Base-by-base conservation (phyloP, 2,113 vertebrate species). In the Climacteris rufus region DNA sequence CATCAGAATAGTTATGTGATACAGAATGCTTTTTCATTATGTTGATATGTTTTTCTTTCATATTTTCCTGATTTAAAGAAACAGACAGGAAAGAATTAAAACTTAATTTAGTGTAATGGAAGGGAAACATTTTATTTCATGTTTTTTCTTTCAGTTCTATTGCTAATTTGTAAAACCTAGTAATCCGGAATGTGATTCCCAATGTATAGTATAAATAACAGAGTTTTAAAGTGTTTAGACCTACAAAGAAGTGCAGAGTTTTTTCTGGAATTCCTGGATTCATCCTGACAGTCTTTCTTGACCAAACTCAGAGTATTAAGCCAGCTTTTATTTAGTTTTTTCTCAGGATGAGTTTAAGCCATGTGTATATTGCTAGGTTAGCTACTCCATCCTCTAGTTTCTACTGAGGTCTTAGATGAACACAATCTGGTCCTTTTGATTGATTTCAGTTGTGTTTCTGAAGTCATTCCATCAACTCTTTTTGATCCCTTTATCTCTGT, bases 401-500 rank as follows among this genome's bases (percentile, higher is more conserved):
- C 61, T 33, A 66, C 42, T 56, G 63, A 89, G 42, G 56, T 81
- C 60, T 92, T 70, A 93, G 45, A 76, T 49, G 80, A 83, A 35
- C 45, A 50, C 24, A 64, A 3, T 65, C 47, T 93, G 30, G 25
- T 76, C 56, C 53, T 91, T 96, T 81, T 81, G 80, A 95, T 86
- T 89, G 84, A 92, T 96, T 95, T 90, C 80, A 65, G 24, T 74
- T 90, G 47, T 81, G 66, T 86, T 96, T 94, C 77, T 87, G 82
- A 94, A 89, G 45, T 81, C 87, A 45, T 93, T 96, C 83, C 64
- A 94, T 95, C 75, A 91, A 45, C 39, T 74, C 64, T 87, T 94
- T 97, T 85, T 92, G 42, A 95, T 93, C 86, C 57, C 30, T 92
- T 94, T 72, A 93, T 80, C 68, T 91, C 72, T 93, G 52, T 52